Base-by-base conservation (phyloP, 2,797 vertebrate genomes). In the Anguilla pacifica region DNA sequence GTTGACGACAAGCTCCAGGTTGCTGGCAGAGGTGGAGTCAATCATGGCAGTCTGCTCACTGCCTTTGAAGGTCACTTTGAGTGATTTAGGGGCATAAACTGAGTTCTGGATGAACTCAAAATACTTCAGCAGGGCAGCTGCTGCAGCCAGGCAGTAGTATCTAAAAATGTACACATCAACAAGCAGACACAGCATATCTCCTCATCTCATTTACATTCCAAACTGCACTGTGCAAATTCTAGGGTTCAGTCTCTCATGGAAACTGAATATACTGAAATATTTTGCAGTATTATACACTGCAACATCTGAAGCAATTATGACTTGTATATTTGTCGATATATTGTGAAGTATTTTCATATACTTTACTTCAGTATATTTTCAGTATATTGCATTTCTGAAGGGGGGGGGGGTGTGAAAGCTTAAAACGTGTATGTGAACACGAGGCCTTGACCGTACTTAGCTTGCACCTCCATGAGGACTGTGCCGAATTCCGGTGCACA, bases 21-120 rank as follows among this genome's bases (percentile, higher is more conserved):
- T 98, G 88, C 96, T 94, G 0, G 98, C 97, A 92, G 99, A 98
- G 17, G 97, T 95, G 6, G 97, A 96, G 93, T 99, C 98, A 89
- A 99, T 98, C 98, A 99, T 99, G 67, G 98, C 97, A 5, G 98
- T 99, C 94, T 98, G 96, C 90, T 99, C 98, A 90, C 99, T 99
- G 74, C 98, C 98, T 91, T 97, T 97, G 92, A 99, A 99, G 94
- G 87, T 96, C 92, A 99, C 96, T 96, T 98, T 98, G 67, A 99
- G 96, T 2, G 99, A 99, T 91, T 98, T 99, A 87, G 98, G 95
- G 89, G 97, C 98, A 89, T 98, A 99, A 88, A 99, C 93, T 6
- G 96, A 96, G 91, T 97, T 99, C 94, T 99, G 98, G 91, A 98
- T 97, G 92, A 98, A 99, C 94, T 99, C 99, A 86, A 98, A 94